These are phyloP conservation scores for Erebia palarica DNA, from an alignment of 2,888 invertebrate genomes.

Conservation along the genomic window DNA sequence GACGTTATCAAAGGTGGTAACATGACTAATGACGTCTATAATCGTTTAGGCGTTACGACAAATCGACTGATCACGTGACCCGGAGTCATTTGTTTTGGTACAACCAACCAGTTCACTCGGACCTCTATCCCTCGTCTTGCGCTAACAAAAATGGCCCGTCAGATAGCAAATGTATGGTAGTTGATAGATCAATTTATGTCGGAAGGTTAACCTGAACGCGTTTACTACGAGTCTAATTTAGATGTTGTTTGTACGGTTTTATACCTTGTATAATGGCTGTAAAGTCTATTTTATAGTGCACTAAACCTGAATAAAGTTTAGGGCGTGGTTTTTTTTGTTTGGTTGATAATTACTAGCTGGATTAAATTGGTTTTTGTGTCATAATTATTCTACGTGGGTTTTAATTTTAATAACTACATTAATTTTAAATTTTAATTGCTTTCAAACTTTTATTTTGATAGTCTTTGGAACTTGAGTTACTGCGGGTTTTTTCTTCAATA, in stretches of 20 bases:
- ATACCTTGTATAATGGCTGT: conserved; percentile 41
- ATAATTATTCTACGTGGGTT: conserved; percentile 11
- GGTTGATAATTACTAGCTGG: conserved; percentile 19
- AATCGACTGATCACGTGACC: conserved; percentile 76
- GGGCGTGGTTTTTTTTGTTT: conserved; percentile 22
- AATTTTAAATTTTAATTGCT: background rate
- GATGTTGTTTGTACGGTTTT: conserved; percentile 40
- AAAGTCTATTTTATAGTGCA: conserved; percentile 27
- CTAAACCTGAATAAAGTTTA: conserved; percentile 4
- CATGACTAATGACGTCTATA: conserved; percentile 76
- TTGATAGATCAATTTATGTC: conserved; percentile 48
- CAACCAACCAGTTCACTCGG: conserved; percentile 33
- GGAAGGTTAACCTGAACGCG: conserved; percentile 45
- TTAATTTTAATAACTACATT: conserved; percentile 7
- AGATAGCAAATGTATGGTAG: conserved; percentile 27
- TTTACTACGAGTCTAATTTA: conserved; percentile 49
- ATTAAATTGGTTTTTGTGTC: conserved; percentile 29
- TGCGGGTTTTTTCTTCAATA: too few species aligned
- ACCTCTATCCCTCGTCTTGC: conserved; percentile 24
- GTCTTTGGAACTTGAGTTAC: background rate
- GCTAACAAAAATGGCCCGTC: conserved; percentile 29
- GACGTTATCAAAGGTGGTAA: conserved; percentile 78
- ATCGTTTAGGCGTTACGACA: conserved; percentile 75
- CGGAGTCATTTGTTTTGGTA: conserved; percentile 61
- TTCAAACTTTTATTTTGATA: background rate